Conservation (phyloP, 1,140 invertebrate species). For the Drosophila arizonae region DNA sequence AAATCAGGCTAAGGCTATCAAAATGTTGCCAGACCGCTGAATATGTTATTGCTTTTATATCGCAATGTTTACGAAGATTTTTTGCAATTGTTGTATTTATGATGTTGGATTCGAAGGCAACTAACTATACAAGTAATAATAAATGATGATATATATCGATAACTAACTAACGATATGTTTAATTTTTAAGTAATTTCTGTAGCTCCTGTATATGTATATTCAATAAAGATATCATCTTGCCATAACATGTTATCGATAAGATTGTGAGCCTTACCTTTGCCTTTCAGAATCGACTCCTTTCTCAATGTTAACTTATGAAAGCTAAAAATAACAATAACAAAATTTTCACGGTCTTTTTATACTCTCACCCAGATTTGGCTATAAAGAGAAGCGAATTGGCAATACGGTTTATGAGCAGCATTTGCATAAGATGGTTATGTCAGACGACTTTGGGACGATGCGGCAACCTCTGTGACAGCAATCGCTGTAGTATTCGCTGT, state of each 20-base stretch:
- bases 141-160: no score
- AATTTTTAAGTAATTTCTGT: no score
- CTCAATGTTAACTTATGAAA: background rate
- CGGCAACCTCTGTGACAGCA: no score
- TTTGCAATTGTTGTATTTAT: no score
- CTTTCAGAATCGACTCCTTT: background rate
- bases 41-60: no score
- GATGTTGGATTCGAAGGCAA: no score
- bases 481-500: background rate
- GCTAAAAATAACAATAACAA: background rate
- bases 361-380: background rate
- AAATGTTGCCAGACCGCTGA: background rate
- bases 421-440: constrained; percentile 44
- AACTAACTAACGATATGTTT: no score
- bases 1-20: background rate
- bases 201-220: no score
- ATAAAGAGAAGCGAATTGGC: constrained; percentile 1
- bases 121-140: no score
- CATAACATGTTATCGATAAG: background rate
- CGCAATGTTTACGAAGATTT: no score
- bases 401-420: constrained; percentile 17
- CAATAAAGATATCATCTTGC: no score
- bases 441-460: background rate
- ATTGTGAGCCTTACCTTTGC: no score
- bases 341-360: background rate